Conservation (phyloP, 2,113 vertebrate genomes). For the Aramus guarauna region DNA sequence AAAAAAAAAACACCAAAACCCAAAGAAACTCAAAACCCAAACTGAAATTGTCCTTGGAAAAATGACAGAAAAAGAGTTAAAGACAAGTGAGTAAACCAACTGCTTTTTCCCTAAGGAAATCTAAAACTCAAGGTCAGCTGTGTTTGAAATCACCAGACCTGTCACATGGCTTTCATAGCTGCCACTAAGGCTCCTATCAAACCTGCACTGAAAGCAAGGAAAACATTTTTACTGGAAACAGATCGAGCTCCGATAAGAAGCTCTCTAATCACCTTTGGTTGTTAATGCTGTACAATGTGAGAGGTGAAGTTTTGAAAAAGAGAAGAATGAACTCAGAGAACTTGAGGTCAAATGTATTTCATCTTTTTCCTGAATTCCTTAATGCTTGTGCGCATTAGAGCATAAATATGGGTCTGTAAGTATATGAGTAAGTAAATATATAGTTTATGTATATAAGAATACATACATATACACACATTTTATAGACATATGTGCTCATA, state of each 20-base stretch:
- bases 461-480: neutral
- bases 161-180: slow-evolving; percentile 3
- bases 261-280: neutral
- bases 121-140: slow-evolving; percentile 28
- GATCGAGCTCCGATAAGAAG: neutral
- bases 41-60: neutral
- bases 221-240: slow-evolving; percentile 24
- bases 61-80: slow-evolving; percentile 1
- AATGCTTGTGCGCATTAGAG: neutral
- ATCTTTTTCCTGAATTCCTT: neutral
- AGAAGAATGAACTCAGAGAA: neutral
- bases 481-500: neutral
- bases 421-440: neutral
- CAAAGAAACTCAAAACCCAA: fast-evolving
- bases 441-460: neutral
- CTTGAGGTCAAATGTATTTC: neutral
- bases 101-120: slow-evolving; percentile 3
- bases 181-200: neutral
- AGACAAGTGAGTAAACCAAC: neutral
- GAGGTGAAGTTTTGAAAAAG: neutral
- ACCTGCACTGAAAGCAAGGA: neutral
- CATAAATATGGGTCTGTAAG: neutral
- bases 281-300: neutral
- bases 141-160: neutral
- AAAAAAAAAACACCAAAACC: too few species aligned